A percentile compares a stretch with the other conserved stretches of the same genome.
Evolutionary conservation across 2,797 vertebrate species (phyloP).

Genomic region (Acridotheres tristis): DNA sequence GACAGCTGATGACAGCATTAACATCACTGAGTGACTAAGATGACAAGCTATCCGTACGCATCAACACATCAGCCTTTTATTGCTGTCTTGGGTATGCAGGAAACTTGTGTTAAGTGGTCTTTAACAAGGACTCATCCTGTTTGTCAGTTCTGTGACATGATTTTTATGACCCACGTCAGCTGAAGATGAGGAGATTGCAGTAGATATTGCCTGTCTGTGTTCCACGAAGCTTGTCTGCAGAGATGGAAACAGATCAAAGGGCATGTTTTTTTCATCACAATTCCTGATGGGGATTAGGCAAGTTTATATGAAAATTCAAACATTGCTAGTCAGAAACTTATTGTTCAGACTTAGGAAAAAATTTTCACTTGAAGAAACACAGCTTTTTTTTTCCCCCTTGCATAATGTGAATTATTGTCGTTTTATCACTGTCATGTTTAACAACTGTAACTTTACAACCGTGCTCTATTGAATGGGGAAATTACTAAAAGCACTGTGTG

Average conservation of each 20-base stretch:
- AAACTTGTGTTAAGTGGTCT: conserved; percentile 30
- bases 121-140: conserved; percentile 36
- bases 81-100: conserved; percentile 6
- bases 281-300: conserved; percentile 18
- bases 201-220: neutral
- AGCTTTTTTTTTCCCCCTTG: neutral
- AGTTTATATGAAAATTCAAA: conserved; percentile 10
- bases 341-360: conserved; percentile 6
- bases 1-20: conserved; percentile 41
- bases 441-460: conserved; percentile 2
- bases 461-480: neutral
- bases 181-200: conserved; percentile 28
- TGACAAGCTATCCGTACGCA: conserved; percentile 33
- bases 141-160: conserved; percentile 35
- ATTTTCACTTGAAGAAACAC: neutral
- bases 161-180: neutral
- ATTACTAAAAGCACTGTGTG: neutral
- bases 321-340: neutral
- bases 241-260: conserved; percentile 21
- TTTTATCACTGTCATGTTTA: neutral
- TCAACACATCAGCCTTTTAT: conserved; percentile 40
- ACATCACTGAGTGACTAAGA: conserved; percentile 29
- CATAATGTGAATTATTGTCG: neutral
- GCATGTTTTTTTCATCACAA: neutral
- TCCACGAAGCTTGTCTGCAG: neutral